A percentile compares a stretch with the other conserved stretches of the same genome.
These are phyloP conservation scores for Eptesicus fuscus DNA, from an alignment of 2,113 vertebrate genomes.

Conservation along the genomic window DNA sequence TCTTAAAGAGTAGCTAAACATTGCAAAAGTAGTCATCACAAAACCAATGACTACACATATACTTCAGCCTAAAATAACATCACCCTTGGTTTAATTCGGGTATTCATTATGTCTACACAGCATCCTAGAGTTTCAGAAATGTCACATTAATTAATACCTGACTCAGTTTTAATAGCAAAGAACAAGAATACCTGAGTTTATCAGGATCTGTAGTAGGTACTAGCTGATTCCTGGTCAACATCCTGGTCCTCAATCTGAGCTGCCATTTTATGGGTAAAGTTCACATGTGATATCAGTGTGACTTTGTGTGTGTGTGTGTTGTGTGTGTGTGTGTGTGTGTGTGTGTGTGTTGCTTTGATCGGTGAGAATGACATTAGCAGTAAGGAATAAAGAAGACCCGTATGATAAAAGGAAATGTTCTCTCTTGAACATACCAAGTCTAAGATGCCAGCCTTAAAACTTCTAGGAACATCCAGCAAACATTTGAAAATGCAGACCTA, in stretches of 20 bases:
- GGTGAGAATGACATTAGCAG: neutral
- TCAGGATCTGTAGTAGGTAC: neutral
- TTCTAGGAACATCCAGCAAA: neutral
- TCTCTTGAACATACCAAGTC: neutral
- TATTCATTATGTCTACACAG: neutral
- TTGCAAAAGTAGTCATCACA: slow-evolving; percentile 15
- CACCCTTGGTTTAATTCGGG: neutral
- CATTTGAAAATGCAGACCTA: neutral
- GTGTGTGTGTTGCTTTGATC: neutral
- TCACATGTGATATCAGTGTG: neutral
- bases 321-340: neutral
- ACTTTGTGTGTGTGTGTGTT: neutral
- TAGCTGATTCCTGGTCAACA: neutral
- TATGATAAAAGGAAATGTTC: neutral
- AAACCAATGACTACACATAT: neutral
- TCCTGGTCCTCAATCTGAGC: neutral
- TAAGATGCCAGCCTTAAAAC: neutral
- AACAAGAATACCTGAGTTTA: neutral
- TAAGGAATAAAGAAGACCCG: neutral
- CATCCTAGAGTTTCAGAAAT: neutral
- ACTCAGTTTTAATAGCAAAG: neutral
- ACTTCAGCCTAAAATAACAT: neutral
- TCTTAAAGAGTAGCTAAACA: neutral
- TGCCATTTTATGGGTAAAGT: neutral
- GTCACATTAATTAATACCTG: slow-evolving; percentile 13